Base-by-base conservation (phyloP, 2,888 invertebrate genomes). In the Nomada ruficornis region DNA sequence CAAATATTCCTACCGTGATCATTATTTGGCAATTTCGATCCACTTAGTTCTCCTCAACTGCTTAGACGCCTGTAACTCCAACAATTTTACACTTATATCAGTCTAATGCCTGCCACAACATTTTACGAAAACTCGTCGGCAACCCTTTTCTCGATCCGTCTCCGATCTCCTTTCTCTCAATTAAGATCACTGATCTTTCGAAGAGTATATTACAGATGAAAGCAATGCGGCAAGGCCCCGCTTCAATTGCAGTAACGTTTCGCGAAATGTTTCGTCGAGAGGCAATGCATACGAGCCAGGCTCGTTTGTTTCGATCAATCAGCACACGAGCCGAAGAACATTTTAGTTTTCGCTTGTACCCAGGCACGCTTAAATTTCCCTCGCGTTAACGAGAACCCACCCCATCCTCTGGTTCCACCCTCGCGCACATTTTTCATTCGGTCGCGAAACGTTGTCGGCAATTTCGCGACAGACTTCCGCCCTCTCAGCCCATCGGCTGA, bases 311-410 rank as follows among this genome's bases (percentile, higher is more conserved):
- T 36, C 75, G 64, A 74, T 77, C 75, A 23, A 67, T 52, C 55
- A 36, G 36, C 10, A 9, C 11, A 52, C 42, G 11, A 42, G 55
- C 54, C 54, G 36, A 50, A 54, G 29, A 13, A 23, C 20, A 11
- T 15, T 50, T 29, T 29, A 11, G 5, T 23, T 64, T 57, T 73
- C 26, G n/a, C 11, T 18, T 44, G 15, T 42, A 23, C 42, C 67
- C 70, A 60, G 60, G 80, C 69, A 54, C 77, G 75, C 80, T 80
- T 80, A 78, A 80, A 76, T 52, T 67, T 69, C 55, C 36, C 26
- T 15, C 69, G 36, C 59, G 77, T 65, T 86, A 86, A 85, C 83
- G 77, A 80, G 83, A 65, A 80, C 73, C 60, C 54, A 57, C 23
- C 44, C 10, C 36, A 18, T n/a, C 63, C 57, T 55, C 59, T 36